Evolutionary conservation across 1,140 invertebrate species (phyloP).

Genomic region (Leptoteleia sp.): DNA sequence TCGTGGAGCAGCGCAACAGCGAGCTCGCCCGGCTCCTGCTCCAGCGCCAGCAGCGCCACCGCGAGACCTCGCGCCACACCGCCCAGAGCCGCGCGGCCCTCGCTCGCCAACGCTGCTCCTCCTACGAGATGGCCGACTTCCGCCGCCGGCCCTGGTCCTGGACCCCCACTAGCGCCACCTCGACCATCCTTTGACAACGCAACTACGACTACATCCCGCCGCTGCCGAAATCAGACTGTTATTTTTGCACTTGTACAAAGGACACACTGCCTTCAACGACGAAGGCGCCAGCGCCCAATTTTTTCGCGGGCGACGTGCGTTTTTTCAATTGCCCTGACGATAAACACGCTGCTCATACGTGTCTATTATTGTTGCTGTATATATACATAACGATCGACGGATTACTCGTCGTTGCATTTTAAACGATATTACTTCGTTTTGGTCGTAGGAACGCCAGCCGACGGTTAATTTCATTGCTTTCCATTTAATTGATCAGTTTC

Average conservation of each 20-base stretch:
- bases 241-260: slow-evolving; percentile 72
- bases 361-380: slow-evolving; percentile 62
- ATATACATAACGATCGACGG: slow-evolving; percentile 32
- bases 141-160: neutral
- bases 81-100: neutral
- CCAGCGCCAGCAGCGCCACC: slow-evolving; percentile 13
- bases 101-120: slow-evolving; percentile 9
- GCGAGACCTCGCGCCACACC: neutral
- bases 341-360: slow-evolving; percentile 52
- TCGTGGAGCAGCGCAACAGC: slow-evolving; percentile 69
- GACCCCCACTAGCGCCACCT: slow-evolving; percentile 15
- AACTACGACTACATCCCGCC: slow-evolving; percentile 65
- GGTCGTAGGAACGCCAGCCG: too few species aligned
- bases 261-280: slow-evolving; percentile 31
- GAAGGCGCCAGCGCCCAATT: slow-evolving; percentile 28
- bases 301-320: slow-evolving; percentile 34
- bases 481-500: too few species aligned
- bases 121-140: slow-evolving; percentile 19
- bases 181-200: slow-evolving; percentile 59
- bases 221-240: slow-evolving; percentile 55
- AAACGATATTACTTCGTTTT: neutral
- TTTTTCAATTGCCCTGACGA: slow-evolving; percentile 56
- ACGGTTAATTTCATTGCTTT: too few species aligned
- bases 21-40: slow-evolving; percentile 48
- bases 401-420: neutral